Conservation (phyloP, 2,888 invertebrate genomes). For the Drosophila picticornis region DNA sequence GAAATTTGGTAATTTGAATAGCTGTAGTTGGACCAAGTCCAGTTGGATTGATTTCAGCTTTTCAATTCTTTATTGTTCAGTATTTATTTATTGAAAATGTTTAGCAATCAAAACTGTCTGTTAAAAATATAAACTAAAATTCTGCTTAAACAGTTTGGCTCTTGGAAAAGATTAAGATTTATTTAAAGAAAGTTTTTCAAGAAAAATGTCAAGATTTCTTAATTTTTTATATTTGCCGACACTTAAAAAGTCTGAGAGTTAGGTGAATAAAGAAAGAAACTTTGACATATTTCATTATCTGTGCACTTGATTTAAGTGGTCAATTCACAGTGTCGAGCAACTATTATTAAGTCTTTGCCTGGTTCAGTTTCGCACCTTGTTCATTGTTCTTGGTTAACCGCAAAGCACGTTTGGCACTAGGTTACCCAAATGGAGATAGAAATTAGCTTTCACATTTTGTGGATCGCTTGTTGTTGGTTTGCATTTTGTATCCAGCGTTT, state of each 20-base stretch:
- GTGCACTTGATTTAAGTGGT: background rate
- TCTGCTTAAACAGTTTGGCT: background rate
- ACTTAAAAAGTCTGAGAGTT: background rate
- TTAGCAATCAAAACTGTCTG: background rate
- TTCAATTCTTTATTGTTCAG: conserved; percentile 5
- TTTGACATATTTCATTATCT: background rate
- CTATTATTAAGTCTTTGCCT: background rate
- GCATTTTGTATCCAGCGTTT: conserved; percentile 5
- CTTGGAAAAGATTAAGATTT: background rate
- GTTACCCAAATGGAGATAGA: background rate
- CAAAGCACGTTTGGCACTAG: background rate
- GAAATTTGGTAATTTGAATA: conserved; percentile 55
- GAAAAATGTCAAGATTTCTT: background rate
- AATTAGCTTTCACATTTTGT: background rate
- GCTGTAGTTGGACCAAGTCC: conserved; percentile 1
- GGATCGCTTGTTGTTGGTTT: conserved; percentile 7
- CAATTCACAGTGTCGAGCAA: background rate
- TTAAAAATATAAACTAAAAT: too few species aligned
- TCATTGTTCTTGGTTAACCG: background rate
- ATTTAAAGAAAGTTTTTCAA: background rate
- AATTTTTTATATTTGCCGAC: background rate
- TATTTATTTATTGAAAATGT: background rate
- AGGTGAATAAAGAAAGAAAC: background rate
- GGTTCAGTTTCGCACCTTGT: background rate
- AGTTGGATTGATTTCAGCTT: background rate